phyloP scores from a whole-genome alignment of 37 sponge, comb jelly and placozoan genomes.

The Crambe crambe region DNA sequence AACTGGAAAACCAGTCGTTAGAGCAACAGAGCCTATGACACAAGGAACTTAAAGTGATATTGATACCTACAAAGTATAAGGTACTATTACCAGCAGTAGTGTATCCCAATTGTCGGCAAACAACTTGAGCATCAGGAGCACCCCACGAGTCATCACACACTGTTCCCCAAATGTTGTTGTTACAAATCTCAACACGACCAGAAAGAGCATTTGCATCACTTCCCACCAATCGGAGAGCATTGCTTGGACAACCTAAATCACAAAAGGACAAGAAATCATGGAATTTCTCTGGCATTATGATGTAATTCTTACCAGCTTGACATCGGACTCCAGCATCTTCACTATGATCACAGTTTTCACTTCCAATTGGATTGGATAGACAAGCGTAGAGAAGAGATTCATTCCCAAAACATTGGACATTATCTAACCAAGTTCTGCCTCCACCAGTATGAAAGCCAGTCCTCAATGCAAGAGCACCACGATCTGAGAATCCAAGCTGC shows the following conservation, averaged over 20 bases:
- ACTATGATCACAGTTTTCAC: neutral
- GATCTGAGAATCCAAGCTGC: constrained; percentile 53
- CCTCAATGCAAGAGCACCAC: neutral
- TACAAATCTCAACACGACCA: constrained; percentile 1
- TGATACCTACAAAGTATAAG: no score
- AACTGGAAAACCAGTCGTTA: neutral
- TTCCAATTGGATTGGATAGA: neutral
- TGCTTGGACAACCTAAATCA: neutral
- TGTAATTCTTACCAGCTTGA: neutral
- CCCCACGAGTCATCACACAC: neutral
- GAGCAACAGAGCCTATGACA: neutral
- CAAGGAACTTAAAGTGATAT: no score
- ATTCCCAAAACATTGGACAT: constrained; percentile 9
- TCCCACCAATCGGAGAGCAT: neutral
- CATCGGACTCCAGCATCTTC: constrained; percentile 6
- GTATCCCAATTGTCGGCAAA: neutral
- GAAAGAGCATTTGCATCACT: neutral
- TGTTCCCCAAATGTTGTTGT: constrained; percentile 5
- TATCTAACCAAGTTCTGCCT: constrained; percentile 12
- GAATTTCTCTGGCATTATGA: no score
- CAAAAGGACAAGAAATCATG: no score
- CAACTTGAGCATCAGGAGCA: neutral
- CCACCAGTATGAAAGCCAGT: neutral
- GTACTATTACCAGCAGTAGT: neutral
- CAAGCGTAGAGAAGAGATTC: neutral